phyloP scores from a whole-genome alignment of 2,888 invertebrate genomes.

The Spialia ferax region DNA sequence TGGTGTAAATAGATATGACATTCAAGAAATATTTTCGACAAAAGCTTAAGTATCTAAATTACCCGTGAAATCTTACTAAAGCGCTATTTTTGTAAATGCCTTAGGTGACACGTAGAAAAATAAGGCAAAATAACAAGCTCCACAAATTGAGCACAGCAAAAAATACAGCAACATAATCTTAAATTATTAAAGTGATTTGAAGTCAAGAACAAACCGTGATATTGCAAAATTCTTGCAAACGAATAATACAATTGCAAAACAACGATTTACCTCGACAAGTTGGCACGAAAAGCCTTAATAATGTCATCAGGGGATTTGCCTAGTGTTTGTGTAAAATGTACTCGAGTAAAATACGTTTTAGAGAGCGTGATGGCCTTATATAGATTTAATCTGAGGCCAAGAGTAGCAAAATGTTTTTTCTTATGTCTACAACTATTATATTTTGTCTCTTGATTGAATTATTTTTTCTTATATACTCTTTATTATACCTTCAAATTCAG shows the following conservation, averaged over 20 bases:
- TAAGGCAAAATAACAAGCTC: neutral
- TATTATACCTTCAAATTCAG: neutral
- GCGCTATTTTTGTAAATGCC: neutral
- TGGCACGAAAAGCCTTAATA: slow-evolving; percentile 41
- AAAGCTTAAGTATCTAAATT: too few relatives aligned
- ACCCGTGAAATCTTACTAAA: too few relatives aligned
- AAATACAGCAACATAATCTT: neutral
- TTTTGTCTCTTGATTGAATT: neutral
- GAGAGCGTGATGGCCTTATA: slow-evolving; percentile 36
- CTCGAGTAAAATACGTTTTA: slow-evolving; percentile 23
- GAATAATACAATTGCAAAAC: slow-evolving; percentile 38
- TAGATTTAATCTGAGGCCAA: slow-evolving; percentile 24
- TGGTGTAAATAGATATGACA: slow-evolving; percentile 5
- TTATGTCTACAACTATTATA: too few relatives aligned
- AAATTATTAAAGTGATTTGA: slow-evolving; percentile 1
- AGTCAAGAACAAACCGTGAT: slow-evolving; percentile 32
- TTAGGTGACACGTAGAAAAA: neutral
- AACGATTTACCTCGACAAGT: slow-evolving; percentile 39
- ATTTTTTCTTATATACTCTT: neutral
- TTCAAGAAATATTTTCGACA: too few relatives aligned
- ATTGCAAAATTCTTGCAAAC: slow-evolving; percentile 33
- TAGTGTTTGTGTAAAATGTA: slow-evolving; percentile 36
- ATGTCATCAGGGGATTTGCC: slow-evolving; percentile 39
- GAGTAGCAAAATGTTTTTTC: slow-evolving; percentile 17
- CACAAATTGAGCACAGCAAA: neutral